A percentile compares a stretch with the other conserved stretches of the same genome.
Conservation (phyloP, 2,113 vertebrate genomes). For the Misgurnus mizolepis region DNA sequence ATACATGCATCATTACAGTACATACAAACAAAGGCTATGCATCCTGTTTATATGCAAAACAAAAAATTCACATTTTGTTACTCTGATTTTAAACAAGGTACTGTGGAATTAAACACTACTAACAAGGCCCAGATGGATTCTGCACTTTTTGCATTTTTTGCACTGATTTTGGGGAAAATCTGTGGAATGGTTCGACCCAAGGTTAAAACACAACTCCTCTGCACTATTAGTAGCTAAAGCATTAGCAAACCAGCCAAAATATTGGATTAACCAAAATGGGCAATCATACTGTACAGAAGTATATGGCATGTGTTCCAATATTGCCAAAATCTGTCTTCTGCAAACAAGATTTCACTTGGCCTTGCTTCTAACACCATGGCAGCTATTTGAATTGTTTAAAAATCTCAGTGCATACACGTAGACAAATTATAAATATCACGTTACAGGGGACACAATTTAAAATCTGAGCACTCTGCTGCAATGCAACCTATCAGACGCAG, state of each 20-base stretch:
- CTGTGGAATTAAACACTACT: background rate
- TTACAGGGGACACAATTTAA: conserved; percentile 57
- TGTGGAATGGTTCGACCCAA: background rate
- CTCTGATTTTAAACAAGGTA: background rate
- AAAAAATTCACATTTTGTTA: conserved; percentile 2
- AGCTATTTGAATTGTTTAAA: conserved; percentile 45
- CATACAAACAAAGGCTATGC: conserved; percentile 18
- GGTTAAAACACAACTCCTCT: background rate
- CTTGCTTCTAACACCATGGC: background rate
- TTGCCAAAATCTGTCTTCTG: background rate
- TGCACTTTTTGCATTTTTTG: background rate
- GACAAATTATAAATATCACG: conserved; percentile 65
- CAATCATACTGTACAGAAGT: background rate
- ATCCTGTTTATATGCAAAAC: background rate
- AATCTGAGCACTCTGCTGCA: conserved; percentile 39
- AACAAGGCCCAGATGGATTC: background rate
- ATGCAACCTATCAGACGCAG: conserved; percentile 49
- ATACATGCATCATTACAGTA: background rate
- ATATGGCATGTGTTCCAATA: background rate
- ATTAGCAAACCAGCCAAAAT: background rate
- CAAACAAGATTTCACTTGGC: too few species aligned
- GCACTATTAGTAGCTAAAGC: background rate
- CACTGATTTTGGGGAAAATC: background rate
- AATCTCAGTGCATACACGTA: conserved; percentile 57
- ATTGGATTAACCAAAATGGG: background rate